Conservation (phyloP, 2,888 invertebrate genomes). For the Melanostoma scalare region DNA sequence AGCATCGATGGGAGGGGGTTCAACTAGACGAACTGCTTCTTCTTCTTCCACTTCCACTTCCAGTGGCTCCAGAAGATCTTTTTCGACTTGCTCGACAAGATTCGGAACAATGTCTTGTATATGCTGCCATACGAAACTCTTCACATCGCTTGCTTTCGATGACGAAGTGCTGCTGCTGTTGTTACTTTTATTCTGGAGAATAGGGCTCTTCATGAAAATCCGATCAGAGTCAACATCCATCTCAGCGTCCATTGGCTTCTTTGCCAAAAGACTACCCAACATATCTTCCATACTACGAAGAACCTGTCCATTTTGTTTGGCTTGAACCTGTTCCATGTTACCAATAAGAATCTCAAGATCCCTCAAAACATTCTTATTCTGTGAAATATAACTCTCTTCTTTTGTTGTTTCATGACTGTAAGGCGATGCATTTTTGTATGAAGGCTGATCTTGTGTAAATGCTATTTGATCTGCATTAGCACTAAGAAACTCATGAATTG, state of each 20-base stretch:
- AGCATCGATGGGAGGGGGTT: slow-evolving; percentile 73
- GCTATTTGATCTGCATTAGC: slow-evolving; percentile 76
- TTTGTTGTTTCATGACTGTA: slow-evolving; percentile 73
- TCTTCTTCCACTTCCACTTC: slow-evolving; percentile 40
- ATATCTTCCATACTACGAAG: slow-evolving; percentile 79
- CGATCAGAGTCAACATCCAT: slow-evolving; percentile 78
- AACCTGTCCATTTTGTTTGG: slow-evolving; percentile 79
- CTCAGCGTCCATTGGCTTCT: slow-evolving; percentile 76
- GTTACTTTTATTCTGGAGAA: slow-evolving; percentile 74
- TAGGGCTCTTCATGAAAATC: slow-evolving; percentile 81
- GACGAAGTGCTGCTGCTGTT: not conserved
- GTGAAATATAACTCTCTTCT: slow-evolving; percentile 75
- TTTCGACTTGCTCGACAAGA: slow-evolving; percentile 81
- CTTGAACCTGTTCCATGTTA: slow-evolving; percentile 81
- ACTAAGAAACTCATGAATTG: slow-evolving; percentile 81
- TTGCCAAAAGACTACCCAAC: slow-evolving; percentile 77
- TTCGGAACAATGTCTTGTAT: slow-evolving; percentile 82
- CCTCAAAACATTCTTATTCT: slow-evolving; percentile 78
- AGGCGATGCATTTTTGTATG: slow-evolving; percentile 50
- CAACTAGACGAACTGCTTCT: slow-evolving; percentile 36
- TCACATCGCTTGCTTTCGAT: slow-evolving; percentile 77
- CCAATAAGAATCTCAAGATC: slow-evolving; percentile 82
- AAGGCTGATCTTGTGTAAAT: slow-evolving; percentile 60
- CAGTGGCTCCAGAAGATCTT: slow-evolving; percentile 78
- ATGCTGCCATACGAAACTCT: slow-evolving; percentile 81